phyloP scores from a whole-genome alignment of 2,797 vertebrate genomes.

The Petrocephalus sullivani region DNA sequence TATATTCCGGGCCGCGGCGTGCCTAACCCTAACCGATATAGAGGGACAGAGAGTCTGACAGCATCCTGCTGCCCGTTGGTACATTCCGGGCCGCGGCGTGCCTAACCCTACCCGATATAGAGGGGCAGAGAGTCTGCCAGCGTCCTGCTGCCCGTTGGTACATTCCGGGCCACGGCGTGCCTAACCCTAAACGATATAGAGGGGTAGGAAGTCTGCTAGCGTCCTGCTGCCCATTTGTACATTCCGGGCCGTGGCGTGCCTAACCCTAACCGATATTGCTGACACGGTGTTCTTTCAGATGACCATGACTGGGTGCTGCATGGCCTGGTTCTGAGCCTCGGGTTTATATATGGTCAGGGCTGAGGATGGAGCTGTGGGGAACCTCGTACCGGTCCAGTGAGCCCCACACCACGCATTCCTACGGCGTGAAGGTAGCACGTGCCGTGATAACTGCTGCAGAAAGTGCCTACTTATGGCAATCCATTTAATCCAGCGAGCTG shows the following conservation, averaged over 20 bases:
- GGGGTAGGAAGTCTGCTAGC: neutral
- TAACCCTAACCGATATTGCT: neutral
- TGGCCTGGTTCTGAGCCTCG: neutral
- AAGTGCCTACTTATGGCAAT: conserved; percentile 43
- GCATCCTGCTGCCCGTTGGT: too few species aligned
- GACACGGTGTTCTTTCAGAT: neutral
- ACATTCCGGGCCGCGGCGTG: neutral
- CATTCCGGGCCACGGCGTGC: too few species aligned
- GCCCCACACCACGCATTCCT: conserved; percentile 17
- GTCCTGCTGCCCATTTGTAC: neutral
- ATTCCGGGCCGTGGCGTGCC: neutral
- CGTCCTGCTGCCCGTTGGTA: too few species aligned
- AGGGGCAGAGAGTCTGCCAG: too few species aligned
- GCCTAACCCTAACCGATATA: neutral
- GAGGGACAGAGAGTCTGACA: too few species aligned
- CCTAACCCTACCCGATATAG: neutral
- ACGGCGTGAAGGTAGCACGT: conserved; percentile 27
- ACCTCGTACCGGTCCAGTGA: neutral
- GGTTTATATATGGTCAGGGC: neutral
- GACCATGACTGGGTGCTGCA: neutral
- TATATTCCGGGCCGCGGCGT: neutral
- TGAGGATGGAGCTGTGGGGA: neutral
- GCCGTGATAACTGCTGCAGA: conserved; percentile 40
- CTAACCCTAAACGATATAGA: neutral
- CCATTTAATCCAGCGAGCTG: conserved; percentile 50